Conservation (phyloP, 2,888 invertebrate genomes). For the Eupithecia pulchellata region DNA sequence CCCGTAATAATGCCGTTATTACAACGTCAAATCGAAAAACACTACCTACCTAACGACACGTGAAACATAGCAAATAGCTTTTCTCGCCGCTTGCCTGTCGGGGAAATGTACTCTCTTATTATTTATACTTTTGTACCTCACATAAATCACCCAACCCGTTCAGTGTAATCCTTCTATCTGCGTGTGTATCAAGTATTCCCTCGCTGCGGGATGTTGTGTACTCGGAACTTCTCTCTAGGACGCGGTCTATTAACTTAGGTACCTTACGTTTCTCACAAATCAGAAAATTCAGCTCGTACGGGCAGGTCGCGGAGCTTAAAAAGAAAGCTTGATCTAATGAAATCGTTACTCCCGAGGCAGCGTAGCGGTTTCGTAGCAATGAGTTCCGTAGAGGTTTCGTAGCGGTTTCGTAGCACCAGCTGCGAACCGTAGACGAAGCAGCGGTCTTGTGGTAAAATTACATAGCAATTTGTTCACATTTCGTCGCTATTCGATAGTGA, state of each 20-base stretch:
- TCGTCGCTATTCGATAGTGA: not conserved
- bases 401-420: constrained; percentile 5
- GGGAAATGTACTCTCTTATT: not conserved
- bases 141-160: not conserved
- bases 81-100: not conserved
- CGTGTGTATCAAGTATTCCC: not conserved
- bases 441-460: not conserved
- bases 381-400: constrained; percentile 2
- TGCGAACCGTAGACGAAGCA: not conserved
- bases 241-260: not conserved
- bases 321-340: not conserved
- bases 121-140: not conserved
- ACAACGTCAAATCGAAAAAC: constrained; percentile 7
- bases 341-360: not conserved
- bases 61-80: not conserved
- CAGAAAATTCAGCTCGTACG: not conserved
- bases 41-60: constrained; percentile 13
- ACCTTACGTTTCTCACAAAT: not conserved
- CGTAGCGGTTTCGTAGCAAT: constrained; percentile 10
- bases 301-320: not conserved
- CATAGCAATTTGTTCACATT: not conserved
- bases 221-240: not conserved
- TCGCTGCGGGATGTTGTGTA: not conserved
- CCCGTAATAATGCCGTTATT: not conserved
- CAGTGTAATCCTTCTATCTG: not conserved